These are phyloP conservation scores for Steatornis caripensis DNA, from an alignment of 2,113 vertebrate genomes.

Conservation along the genomic window DNA sequence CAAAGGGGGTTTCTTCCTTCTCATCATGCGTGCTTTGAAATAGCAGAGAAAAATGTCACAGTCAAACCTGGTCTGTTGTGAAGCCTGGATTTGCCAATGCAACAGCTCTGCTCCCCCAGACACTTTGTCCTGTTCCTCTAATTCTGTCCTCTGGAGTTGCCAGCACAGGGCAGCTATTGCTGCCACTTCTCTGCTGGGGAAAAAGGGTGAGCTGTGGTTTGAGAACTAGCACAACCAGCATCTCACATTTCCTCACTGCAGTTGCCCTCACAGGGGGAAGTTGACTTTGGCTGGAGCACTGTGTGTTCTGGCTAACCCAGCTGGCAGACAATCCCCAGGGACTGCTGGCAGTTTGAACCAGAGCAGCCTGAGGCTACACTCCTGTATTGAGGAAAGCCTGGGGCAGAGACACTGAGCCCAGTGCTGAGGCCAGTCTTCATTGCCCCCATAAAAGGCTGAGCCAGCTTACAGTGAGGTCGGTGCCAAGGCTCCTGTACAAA, in stretches of 20 bases:
- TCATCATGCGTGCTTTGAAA: background rate
- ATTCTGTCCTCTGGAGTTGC: background rate
- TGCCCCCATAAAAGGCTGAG: background rate
- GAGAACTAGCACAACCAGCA: background rate
- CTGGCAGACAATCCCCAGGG: background rate
- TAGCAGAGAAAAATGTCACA: background rate
- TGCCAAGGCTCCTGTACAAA: conserved; percentile 7
- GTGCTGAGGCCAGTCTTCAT: background rate
- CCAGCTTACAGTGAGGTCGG: background rate
- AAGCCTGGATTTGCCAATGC: background rate
- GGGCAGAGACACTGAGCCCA: background rate
- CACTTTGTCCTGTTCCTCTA: background rate
- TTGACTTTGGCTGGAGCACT: conserved; percentile 32
- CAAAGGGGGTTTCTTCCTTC: background rate
- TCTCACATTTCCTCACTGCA: background rate
- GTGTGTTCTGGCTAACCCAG: conserved; percentile 31
- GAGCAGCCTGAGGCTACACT: background rate
- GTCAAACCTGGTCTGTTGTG: background rate
- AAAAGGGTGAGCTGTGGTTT: background rate
- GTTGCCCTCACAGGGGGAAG: background rate
- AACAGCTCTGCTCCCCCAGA: background rate
- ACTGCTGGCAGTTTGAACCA: background rate
- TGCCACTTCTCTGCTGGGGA: background rate
- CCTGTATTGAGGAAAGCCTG: background rate
- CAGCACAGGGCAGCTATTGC: background rate